Base-by-base conservation (phyloP, 1,140 invertebrate species). In the Colletes gigas region DNA sequence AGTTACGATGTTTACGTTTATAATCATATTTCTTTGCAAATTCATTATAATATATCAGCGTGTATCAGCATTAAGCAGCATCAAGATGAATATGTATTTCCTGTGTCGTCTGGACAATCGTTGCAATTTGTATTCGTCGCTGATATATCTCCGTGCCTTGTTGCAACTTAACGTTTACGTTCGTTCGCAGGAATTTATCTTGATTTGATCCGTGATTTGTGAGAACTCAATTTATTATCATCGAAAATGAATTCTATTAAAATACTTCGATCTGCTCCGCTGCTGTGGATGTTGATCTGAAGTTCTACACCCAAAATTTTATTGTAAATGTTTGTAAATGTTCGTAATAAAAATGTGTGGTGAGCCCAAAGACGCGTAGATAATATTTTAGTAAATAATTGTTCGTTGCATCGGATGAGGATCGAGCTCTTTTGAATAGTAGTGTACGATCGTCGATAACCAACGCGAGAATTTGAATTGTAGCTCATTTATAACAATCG, bases 111-210 rank as follows among this genome's bases (percentile, higher is more conserved):
- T 30, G 50, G 59, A 70, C 55, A 55, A 54, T 55, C 50, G 73
- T 59, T 39, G 84, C 59, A 72, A 85, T 85, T 85, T 85, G 79
- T 85, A 85, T 85, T 85, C 83, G 83, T 82, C 65, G 84, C 47
- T 15, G 78, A 62, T 69, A 78, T 73, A 70, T 62, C 59, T 62
- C 44, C 21, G 17, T 57, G 52, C 59, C 72, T 54, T 70, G 17
- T 8, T n/a, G n/a, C n/a, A 44, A 69, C 17, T 50, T 50, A 80
- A 76, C 63, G 30, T 19, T 71, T 62, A 39, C 52, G 52, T 47
- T 50, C 30, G 54, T 17, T 50, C 21, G 54, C 62, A 65, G 68
- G 75, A 84, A 84, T 83, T 79, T 57, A 83, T 70, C 81, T 68
- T 77, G 66, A 65, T 62, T 44, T 54, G 30, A 30, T 30, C 30